Evolutionary conservation across 2,113 vertebrate species (phyloP).

Genomic region (Periophthalmus modestus): DNA sequence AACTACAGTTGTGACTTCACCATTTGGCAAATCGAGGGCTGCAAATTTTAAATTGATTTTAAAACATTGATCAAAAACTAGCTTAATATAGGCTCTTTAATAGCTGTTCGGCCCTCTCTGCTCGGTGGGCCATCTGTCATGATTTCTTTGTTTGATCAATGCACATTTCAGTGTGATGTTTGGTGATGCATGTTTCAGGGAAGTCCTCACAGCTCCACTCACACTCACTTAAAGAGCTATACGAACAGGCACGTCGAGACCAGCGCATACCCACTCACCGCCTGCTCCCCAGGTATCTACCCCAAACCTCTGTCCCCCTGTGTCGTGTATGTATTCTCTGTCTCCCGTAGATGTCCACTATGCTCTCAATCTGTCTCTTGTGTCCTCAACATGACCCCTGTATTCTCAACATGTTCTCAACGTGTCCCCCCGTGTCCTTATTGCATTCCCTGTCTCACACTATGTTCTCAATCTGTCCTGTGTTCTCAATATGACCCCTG

Average conservation of each 20-base stretch:
- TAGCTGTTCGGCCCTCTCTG: no score
- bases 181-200: slow-evolving; percentile 33
- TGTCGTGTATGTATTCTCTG: not conserved
- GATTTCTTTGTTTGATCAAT: no score
- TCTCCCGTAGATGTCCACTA: not conserved
- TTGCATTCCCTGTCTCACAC: not conserved
- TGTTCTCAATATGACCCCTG: not conserved
- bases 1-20: no score
- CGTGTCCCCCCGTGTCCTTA: not conserved
- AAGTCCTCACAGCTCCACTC: slow-evolving; percentile 88
- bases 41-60: no score
- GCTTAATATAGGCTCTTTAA: no score
- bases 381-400: not conserved
- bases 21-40: no score
- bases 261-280: slow-evolving; percentile 83
- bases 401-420: no score
- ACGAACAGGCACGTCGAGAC: slow-evolving; percentile 82
- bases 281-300: slow-evolving; percentile 82
- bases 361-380: not conserved
- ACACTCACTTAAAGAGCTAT: slow-evolving; percentile 84
- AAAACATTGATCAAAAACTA: no score
- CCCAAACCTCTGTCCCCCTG: not conserved
- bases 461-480: not conserved
- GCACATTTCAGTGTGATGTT: not conserved
- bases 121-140: no score